These are phyloP conservation scores for Pristionchus maxplancki DNA, from an alignment of 2,888 invertebrate species.

Conservation along the genomic window DNA sequence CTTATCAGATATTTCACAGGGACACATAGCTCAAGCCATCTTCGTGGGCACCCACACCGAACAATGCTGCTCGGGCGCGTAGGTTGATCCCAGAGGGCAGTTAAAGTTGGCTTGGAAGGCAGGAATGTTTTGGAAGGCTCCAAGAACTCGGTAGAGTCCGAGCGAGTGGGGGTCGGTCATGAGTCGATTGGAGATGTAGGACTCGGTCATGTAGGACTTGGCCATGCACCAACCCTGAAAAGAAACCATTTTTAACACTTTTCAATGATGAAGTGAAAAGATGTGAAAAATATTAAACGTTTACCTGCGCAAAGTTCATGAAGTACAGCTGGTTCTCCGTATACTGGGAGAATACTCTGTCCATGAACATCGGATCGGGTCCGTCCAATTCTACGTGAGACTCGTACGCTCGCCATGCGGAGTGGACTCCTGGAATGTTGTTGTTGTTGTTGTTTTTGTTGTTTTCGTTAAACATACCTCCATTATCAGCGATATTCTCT, in stretches of 20 bases:
- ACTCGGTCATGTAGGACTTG: slow-evolving; percentile 54
- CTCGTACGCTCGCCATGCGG: slow-evolving; percentile 69
- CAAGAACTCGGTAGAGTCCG: slow-evolving; percentile 70
- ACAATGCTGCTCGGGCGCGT: slow-evolving; percentile 70
- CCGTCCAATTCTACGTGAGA: slow-evolving; percentile 64
- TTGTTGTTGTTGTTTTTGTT: neutral
- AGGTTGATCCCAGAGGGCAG: slow-evolving; percentile 67
- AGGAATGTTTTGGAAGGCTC: slow-evolving; percentile 74
- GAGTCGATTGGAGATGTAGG: slow-evolving; percentile 59
- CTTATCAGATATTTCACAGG: too few species aligned
- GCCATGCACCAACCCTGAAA: slow-evolving; percentile 69
- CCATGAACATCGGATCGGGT: slow-evolving; percentile 69
- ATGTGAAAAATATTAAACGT: neutral
- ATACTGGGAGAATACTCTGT: slow-evolving; percentile 66
- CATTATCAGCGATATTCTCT: slow-evolving; percentile 82
- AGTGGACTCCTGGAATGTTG: slow-evolving; percentile 71
- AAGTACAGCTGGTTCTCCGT: slow-evolving; percentile 76
- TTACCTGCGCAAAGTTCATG: slow-evolving; percentile 69
- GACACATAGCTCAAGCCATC: slow-evolving; percentile 21
- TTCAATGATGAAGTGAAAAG: neutral
- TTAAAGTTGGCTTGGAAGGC: slow-evolving; percentile 71
- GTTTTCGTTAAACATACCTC: slow-evolving; percentile 64
- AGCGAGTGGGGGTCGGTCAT: slow-evolving; percentile 73
- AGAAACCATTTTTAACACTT: neutral
- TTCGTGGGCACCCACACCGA: slow-evolving; percentile 65